Percentiles rank a stretch among this genome's conserved stretches.
These are phyloP conservation scores for Rotaria magnacalcarata DNA, from an alignment of 2,888 invertebrate species.

Conservation along the genomic window DNA sequence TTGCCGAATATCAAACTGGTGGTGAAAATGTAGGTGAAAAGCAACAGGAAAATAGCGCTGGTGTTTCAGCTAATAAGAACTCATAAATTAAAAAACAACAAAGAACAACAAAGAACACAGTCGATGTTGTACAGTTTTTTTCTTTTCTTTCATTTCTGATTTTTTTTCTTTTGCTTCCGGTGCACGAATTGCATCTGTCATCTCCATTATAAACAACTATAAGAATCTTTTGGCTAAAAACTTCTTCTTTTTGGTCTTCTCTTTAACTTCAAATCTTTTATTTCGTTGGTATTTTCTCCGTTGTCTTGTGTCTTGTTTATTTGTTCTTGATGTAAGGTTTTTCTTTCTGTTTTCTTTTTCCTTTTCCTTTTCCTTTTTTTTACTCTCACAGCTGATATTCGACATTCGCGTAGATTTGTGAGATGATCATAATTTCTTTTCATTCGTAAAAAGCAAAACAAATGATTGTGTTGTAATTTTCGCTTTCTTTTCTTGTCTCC, in stretches of 20 bases:
- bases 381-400: background rate
- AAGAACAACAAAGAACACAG: background rate
- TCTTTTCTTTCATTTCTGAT: background rate
- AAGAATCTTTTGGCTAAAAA: background rate
- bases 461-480: background rate
- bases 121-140: constrained; percentile 21
- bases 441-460: background rate
- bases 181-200: background rate
- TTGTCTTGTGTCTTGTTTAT: no score
- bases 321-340: background rate
- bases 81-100: background rate
- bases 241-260: background rate
- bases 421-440: background rate
- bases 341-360: background rate
- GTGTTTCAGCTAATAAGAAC: background rate
- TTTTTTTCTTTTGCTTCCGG: background rate
- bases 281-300: background rate
- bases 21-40: background rate
- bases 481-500: background rate
- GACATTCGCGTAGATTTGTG: constrained; percentile 6
- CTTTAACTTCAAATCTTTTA: constrained; percentile 14
- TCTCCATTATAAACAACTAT: background rate
- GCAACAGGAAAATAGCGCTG: background rate
- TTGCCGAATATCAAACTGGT: constrained; percentile 57
- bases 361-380: background rate